Base-by-base conservation (phyloP, 2,797 vertebrate species). In the Botia kubotai region DNA sequence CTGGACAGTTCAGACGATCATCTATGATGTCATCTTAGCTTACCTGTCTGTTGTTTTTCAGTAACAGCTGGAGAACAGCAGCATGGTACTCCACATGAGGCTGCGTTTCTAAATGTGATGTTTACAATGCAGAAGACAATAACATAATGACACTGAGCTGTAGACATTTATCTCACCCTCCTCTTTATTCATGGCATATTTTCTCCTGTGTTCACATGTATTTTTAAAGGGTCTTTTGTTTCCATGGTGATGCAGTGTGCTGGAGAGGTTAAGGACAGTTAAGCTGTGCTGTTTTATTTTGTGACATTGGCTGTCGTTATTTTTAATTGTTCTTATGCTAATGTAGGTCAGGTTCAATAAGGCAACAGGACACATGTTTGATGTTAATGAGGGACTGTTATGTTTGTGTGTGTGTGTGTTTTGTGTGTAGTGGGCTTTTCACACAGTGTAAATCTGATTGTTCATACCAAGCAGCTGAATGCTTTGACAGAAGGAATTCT, bases 171-270 rank as follows among this genome's bases (percentile, higher is more conserved):
- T 23, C 4, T 29, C 13, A 21, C 8, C 4, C 16, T 52, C 26
- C 23, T 12, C 16, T 65, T 48, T 68, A 21, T 65, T 19, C 17
- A n/a, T 66, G 8, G 33, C 21, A 79, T 39, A 72, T 78, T 53
- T 29, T 66, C 33, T 57, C 14, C 16, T 3, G 29, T 16, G 26
- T 63, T 63, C 55, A 60, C 53, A 17, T 62, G 21, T 33, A 33
- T 60, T 71, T 71, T 60, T 63, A 71, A 65, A 53, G 17, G 58
- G 48, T 46, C 46, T 65, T 63, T 72, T 79, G 77, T 72, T 79
- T 79, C 77, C 60, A 79, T 72, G 77, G 69, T 26, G 33, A 72
- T 65, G 58, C 77, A 19, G 19, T 4, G 14, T 79, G 60, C 66
- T 14, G 14, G 29, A 4, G 3, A 78, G 68, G 77, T 79, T 79